phyloP scores from a whole-genome alignment of 2,113 vertebrate genomes.

The Cryptoleucopteryx plumbea region DNA sequence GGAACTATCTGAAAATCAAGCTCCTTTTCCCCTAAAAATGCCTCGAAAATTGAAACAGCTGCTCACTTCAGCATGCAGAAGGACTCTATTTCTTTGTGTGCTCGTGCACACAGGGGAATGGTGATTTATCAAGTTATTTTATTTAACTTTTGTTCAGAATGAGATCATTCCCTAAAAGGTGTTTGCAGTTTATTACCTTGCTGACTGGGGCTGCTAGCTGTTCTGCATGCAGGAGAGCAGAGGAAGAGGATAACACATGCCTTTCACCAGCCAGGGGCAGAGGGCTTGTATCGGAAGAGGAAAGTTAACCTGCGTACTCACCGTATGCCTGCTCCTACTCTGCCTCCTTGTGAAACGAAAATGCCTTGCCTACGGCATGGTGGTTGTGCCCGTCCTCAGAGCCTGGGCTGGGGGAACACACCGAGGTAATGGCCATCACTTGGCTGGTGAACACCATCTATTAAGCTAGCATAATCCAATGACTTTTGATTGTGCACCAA shows the following conservation, averaged over 20 bases:
- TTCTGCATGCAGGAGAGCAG: background rate
- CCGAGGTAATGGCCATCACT: background rate
- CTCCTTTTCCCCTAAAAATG: background rate
- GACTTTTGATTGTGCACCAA: background rate
- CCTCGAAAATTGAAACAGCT: background rate
- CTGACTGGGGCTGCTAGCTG: background rate
- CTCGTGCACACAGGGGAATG: background rate
- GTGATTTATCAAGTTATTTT: slow-evolving; percentile 32
- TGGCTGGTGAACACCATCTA: background rate
- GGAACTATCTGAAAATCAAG: background rate
- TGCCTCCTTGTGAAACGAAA: background rate
- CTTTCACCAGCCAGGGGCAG: background rate
- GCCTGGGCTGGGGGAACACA: background rate
- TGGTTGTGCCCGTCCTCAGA: background rate
- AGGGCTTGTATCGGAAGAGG: background rate
- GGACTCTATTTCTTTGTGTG: background rate
- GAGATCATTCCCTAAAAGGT: slow-evolving; percentile 39
- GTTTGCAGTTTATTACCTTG: background rate
- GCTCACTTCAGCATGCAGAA: background rate
- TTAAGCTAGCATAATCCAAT: background rate
- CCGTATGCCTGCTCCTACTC: background rate
- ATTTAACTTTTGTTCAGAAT: slow-evolving; percentile 30
- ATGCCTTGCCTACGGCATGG: too few species aligned
- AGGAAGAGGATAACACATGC: background rate
- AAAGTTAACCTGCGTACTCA: background rate